Evolutionary conservation across 2,797 vertebrate species (phyloP), one percentile per base, ranked within the genome.

Genomic region (Denticeps clupeoides): DNA sequence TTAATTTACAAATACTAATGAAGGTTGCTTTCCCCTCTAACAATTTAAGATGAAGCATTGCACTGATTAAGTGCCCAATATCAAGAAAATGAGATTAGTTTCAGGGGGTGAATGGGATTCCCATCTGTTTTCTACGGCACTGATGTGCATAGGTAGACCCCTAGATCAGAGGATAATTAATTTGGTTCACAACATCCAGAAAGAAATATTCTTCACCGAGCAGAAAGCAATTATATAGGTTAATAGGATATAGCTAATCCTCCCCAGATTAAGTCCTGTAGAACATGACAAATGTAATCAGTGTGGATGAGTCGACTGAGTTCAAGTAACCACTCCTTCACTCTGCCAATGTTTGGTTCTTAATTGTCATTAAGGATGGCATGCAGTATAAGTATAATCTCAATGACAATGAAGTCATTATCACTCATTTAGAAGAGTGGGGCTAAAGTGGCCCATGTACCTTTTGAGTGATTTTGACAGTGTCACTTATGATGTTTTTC

Each of bases 111-210:
- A 55, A 66, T 65, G 41, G 38, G 25, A 69, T 64, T 52, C n/a
- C 46, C 47, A 29, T 47, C 47, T 58, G 18, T 49, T 52, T 46
- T 32, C 27, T 38, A 52, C 44, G 31, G 50, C 45, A 51, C 3
- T 38, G 41, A 65, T 49, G 42, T 55, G 55, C 44, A 55, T 37
- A 26, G 35, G 24, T 57, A 51, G 35, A 41, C 69, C 57, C 27
- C 38, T 72, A 61, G 68, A 71, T 75, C 62, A 60, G 37, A 41
- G 46, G 51, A 69, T 73, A 70, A 74, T 72, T 71, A 52, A 67
- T 74, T 65, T 58, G 41, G 48, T 68, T 73, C 60, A 59, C 63
- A 78, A 70, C 43, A 63, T 51, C 54, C 55, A 53, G 58, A 58
- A 60, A 60, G 67, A 65, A 64, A 68, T 70, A 62, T 69, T 45